Percentiles rank a stretch among this genome's conserved stretches.
Conservation (phyloP, 2,797 vertebrate species). For the Acipenser ruthenus region DNA sequence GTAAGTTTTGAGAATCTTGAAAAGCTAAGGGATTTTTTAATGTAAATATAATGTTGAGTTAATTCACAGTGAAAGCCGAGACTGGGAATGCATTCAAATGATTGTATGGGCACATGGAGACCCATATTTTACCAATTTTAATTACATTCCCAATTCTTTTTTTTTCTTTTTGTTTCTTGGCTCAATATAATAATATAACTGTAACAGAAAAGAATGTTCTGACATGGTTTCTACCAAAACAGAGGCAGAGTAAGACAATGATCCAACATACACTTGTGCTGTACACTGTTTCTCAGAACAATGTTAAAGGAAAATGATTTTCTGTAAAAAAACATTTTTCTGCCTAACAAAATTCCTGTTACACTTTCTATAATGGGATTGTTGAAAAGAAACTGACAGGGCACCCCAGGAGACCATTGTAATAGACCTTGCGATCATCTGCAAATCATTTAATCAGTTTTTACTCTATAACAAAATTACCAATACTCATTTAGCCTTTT, state of each 20-base stretch:
- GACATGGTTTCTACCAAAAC: slow-evolving; percentile 32
- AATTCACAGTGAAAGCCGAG: slow-evolving; percentile 28
- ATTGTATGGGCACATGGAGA: slow-evolving; percentile 25
- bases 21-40: slow-evolving; percentile 26
- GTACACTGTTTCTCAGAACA: slow-evolving; percentile 16
- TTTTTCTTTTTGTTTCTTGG: slow-evolving; percentile 33
- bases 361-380: no score
- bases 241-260: slow-evolving; percentile 43
- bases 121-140: slow-evolving; percentile 38
- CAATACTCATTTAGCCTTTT: no score
- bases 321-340: neutral
- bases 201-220: slow-evolving; percentile 26
- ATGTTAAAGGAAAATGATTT: slow-evolving; percentile 26
- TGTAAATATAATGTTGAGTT: slow-evolving; percentile 27
- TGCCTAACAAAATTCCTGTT: no score
- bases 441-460: no score
- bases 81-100: slow-evolving; percentile 39
- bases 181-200: slow-evolving; percentile 40
- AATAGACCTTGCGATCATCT: no score
- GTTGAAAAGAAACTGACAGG: no score
- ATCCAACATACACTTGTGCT: slow-evolving; percentile 18
- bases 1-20: slow-evolving; percentile 16
- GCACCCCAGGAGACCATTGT: no score
- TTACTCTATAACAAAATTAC: no score
- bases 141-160: slow-evolving; percentile 38